A percentile compares a stretch with the other conserved stretches of the same genome.
Conservation (phyloP, 2,888 invertebrate species). For the Mellilla xanthometata region DNA sequence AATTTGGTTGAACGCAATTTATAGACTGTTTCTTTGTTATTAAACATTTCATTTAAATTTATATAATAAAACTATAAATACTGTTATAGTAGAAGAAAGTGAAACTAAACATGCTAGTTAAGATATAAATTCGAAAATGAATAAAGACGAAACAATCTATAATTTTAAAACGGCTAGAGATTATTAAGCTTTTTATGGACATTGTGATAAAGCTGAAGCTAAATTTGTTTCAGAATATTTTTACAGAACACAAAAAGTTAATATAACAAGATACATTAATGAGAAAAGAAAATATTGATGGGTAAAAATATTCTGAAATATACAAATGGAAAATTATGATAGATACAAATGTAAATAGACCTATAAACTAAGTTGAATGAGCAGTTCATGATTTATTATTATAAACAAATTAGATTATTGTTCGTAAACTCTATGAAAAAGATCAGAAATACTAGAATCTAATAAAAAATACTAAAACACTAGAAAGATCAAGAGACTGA, state of each 20-base stretch:
- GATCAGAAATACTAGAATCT: neutral
- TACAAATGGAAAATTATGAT: constrained; percentile 6
- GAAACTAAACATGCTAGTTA: constrained; percentile 32
- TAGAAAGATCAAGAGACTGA: no score
- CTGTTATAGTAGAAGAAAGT: constrained; percentile 3
- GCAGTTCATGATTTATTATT: constrained; percentile 14
- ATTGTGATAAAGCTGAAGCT: constrained; percentile 58
- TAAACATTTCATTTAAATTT: neutral
- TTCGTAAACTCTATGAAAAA: no score
- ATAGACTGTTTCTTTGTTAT: constrained; percentile 54
- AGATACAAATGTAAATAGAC: neutral
- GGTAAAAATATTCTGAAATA: constrained; percentile 33
- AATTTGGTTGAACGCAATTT: constrained; percentile 23
- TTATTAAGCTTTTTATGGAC: constrained; percentile 56
- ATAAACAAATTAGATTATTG: no score
- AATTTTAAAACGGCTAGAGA: constrained; percentile 49
- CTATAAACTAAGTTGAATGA: neutral
- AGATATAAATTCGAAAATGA: constrained; percentile 19
- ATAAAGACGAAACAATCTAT: constrained; percentile 69
- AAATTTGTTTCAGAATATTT: constrained; percentile 39
- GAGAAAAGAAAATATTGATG: neutral
- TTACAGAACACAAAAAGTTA: constrained; percentile 23
- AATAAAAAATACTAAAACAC: no score
- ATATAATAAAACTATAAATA: neutral
- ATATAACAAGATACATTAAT: no score